Base-by-base conservation (phyloP, 2,888 invertebrate species). In the Drosophila maculinotata region DNA sequence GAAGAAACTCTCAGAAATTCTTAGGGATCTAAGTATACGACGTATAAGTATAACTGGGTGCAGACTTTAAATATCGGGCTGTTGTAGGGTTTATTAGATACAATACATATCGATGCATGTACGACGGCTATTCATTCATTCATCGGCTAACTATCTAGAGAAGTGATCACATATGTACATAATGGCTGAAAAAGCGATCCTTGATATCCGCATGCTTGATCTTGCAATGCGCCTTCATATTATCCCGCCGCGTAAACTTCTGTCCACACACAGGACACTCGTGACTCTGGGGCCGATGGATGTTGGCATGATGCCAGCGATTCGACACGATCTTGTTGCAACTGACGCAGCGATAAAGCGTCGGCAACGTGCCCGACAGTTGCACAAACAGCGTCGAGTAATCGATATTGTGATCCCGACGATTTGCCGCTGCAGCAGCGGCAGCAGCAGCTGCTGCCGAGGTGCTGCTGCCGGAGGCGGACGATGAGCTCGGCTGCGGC, bases 161-260 rank as follows among this genome's bases (percentile, higher is more conserved):
- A 90, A 91, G 91, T 89, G 91, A 92, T 92, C 92, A 92, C 92
- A 92, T 92, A 89, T 92, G 92, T 91, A 92, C 92, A 90, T 91
- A 92, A 87, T 92, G 92, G 79, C 91, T 91, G 87, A 91, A 92
- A 86, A 91, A 92, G 77, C 91, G 91, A 88, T 92, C 92, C 89
- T 92, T 91, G 68, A 91, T 91, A 71, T 92, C 92, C 81, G 92
- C 91, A 87, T 94, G 94, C 91, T 94, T 94, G 78, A 92, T 92
- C 89, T 92, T 93, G 90, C 94, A 93, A 90, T 94, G 94, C 64
- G 93, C 93, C 91, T 94, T 94, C 92, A 93, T 93, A 86, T 94
- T 94, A 89, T 94, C 94, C 89, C 93, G 93, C 76, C 94, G 92
- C 54, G 94, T 94, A 88, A 94, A 94, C 70, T 93, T 93, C 87